Percentiles rank a stretch among this genome's conserved stretches.
Conservation (phyloP, 2,797 vertebrate species). For the Rhynchotus rufescens region DNA sequence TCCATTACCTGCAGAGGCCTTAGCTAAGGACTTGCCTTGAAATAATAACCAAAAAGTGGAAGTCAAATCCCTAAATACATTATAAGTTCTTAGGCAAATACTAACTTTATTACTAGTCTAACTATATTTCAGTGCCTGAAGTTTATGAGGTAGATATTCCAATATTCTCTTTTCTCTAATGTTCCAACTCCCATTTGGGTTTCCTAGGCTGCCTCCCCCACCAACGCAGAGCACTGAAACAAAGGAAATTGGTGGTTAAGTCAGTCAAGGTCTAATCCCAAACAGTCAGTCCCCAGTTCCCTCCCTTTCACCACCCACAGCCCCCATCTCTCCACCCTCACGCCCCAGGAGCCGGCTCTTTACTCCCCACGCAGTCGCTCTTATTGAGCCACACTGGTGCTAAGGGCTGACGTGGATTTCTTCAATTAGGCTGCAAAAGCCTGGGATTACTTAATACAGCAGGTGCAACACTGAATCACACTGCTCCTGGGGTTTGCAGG, state of each 20-base stretch:
- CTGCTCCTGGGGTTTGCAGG: neutral
- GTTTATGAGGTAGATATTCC: neutral
- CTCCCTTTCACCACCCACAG: neutral
- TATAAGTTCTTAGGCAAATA: neutral
- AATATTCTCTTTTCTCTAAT: neutral
- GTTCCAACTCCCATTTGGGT: neutral
- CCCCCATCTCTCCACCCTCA: neutral
- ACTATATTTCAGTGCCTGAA: neutral
- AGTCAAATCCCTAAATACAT: neutral
- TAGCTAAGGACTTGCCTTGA: neutral
- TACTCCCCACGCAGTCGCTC: neutral
- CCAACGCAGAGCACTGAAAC: neutral
- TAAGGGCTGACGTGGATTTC: neutral
- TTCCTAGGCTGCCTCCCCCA: neutral
- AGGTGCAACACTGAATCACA: neutral
- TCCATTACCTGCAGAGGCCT: neutral
- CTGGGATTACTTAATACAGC: neutral
- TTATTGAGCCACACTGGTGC: neutral
- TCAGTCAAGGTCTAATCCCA: neutral
- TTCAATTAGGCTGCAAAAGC: neutral
- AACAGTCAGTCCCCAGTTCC: neutral
- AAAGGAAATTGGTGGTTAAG: neutral
- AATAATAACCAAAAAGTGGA: neutral
- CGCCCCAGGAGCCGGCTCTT: neutral
- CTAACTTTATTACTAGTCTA: neutral